A percentile compares a stretch with the other conserved stretches of the same genome.
These are phyloP conservation scores for Plutella xylostella DNA, from an alignment of 2,888 invertebrate genomes.

Conservation along the genomic window DNA sequence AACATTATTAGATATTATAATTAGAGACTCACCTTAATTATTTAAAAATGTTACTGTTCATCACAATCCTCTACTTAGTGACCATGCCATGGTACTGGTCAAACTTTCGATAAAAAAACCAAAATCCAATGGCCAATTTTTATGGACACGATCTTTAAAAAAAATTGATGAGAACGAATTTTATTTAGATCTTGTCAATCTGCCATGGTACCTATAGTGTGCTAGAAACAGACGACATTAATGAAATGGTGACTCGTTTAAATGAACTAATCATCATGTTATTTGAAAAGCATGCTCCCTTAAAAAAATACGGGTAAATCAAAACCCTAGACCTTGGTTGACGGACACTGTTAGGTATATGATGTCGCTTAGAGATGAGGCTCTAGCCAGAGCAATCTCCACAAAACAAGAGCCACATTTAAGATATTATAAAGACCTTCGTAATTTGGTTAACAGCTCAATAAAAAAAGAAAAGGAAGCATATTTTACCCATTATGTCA, in stretches of 20 bases:
- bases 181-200: not conserved
- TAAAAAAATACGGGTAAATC: not conserved
- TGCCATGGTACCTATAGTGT: not conserved
- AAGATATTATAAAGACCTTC: not conserved
- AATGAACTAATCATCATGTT: not conserved
- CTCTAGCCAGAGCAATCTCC: not conserved
- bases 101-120: not conserved
- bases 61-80: conserved; percentile 1
- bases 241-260: not conserved
- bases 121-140: not conserved
- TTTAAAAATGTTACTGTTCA: not conserved
- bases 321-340: not conserved
- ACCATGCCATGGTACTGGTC: not conserved
- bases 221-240: not conserved
- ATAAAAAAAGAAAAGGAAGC: not conserved
- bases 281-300: conserved; percentile 2
- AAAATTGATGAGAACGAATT: not conserved
- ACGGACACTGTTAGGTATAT: not conserved
- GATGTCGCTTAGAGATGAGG: not conserved
- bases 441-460: not conserved
- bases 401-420: not conserved
- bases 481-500: conserved; percentile 1
- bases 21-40: conserved; percentile 1
- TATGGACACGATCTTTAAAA: not conserved
- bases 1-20: conserved; percentile 1